phyloP scores from a whole-genome alignment of 2,797 vertebrate genomes.

The Echeneis naucrates region DNA sequence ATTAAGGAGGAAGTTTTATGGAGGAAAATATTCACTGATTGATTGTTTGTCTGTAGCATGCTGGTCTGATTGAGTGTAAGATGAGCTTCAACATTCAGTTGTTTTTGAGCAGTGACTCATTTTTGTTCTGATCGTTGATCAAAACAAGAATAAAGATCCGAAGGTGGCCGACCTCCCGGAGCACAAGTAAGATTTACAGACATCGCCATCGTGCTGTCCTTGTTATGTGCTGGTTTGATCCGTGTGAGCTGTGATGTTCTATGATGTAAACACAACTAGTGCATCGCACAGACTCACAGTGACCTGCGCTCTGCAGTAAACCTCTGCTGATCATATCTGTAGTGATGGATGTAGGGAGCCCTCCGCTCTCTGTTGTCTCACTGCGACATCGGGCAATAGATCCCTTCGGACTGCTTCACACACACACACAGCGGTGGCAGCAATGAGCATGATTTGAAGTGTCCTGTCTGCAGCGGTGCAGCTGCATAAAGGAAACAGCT shows the following conservation, averaged over 20 bases:
- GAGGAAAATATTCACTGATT: no score
- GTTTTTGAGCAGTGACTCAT: no score
- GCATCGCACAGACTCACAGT: not conserved
- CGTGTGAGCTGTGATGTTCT: not conserved
- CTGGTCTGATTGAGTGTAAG: no score
- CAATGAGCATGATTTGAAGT: conserved; percentile 77
- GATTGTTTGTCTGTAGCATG: no score
- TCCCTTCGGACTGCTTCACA: conserved; percentile 45
- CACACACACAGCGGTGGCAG: conserved; percentile 51
- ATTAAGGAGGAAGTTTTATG: no score
- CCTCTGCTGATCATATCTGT: conserved; percentile 59
- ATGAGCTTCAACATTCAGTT: no score
- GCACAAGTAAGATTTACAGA: no score
- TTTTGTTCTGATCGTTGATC: no score
- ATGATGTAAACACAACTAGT: conserved; percentile 10
- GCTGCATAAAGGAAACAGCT: conserved; percentile 84
- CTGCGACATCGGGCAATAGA: conserved; percentile 41
- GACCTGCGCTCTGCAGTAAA: conserved; percentile 33
- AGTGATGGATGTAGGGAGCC: conserved; percentile 66
- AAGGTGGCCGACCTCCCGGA: not conserved
- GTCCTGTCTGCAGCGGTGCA: conserved; percentile 78
- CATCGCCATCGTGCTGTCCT: no score
- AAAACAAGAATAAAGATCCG: no score
- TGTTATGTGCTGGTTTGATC: not conserved
- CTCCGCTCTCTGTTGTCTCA: conserved; percentile 51